Percentiles rank a stretch among this genome's conserved stretches.
These are phyloP conservation scores for Napeogenes inachia DNA, from an alignment of 2,888 invertebrate species.

Conservation along the genomic window DNA sequence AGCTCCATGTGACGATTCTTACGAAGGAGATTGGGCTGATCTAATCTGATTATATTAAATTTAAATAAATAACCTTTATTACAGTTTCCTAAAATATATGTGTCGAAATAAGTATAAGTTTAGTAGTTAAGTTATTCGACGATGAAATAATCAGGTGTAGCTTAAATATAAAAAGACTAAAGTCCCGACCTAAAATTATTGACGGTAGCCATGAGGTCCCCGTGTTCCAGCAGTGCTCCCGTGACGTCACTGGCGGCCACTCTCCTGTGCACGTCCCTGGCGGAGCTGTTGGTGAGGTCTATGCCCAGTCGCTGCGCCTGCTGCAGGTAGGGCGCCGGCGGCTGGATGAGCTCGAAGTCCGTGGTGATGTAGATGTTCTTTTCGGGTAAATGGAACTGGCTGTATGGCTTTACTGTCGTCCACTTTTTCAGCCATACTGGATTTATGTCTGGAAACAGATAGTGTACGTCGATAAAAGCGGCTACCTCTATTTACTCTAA, in stretches of 20 bases:
- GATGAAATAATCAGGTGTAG: no score
- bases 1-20: conserved; percentile 79
- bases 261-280: conserved; percentile 58
- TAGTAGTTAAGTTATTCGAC: no score
- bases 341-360: conserved; percentile 80
- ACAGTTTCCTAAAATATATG: no score
- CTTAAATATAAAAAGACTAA: neutral
- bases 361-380: conserved; percentile 85
- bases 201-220: conserved; percentile 59
- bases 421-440: conserved; percentile 80
- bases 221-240: conserved; percentile 44
- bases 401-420: conserved; percentile 74
- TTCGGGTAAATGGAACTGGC: conserved; percentile 82
- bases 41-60: conserved; percentile 43
- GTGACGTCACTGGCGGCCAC: conserved; percentile 32
- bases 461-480: no score
- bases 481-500: no score
- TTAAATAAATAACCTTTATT: no score
- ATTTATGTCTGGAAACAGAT: conserved; percentile 73
- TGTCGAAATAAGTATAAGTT: no score
- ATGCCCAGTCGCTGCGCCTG: conserved; percentile 47
- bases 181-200: conserved; percentile 59
- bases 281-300: conserved; percentile 45
- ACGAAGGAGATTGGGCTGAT: conserved; percentile 65
- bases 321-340: conserved; percentile 53